phyloP scores from a whole-genome alignment of 2,113 vertebrate species.

The Onychostoma macrolepis region DNA sequence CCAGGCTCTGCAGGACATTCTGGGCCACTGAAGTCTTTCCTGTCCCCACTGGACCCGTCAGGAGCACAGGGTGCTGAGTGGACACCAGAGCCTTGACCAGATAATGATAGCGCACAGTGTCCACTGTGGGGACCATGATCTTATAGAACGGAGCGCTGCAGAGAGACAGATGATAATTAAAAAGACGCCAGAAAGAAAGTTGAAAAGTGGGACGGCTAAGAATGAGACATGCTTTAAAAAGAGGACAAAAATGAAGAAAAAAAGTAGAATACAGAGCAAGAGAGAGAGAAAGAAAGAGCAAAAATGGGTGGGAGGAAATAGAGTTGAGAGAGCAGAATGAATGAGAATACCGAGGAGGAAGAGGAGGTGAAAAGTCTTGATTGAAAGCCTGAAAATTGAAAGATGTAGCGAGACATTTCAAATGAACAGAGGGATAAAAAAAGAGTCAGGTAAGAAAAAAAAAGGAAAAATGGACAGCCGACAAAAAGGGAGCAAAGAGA shows the following conservation, averaged over 20 bases:
- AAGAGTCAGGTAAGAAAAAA: conserved; percentile 19
- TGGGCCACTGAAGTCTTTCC: conserved; percentile 89
- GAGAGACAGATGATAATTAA: conserved; percentile 17
- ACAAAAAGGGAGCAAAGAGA: conserved; percentile 43
- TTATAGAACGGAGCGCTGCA: conserved; percentile 85
- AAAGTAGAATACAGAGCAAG: not conserved
- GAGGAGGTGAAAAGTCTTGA: conserved; percentile 43
- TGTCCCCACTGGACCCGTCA: conserved; percentile 85
- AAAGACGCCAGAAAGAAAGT: conserved; percentile 1
- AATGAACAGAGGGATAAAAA: conserved; percentile 37
- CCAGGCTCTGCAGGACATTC: conserved; percentile 79
- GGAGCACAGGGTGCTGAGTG: conserved; percentile 79
- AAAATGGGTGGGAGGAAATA: conserved; percentile 12
- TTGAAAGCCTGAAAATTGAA: conserved; percentile 48
- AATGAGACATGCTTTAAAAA: not conserved
- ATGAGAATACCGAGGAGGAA: not conserved
- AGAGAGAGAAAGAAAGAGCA: conserved; percentile 2
- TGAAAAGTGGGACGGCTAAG: conserved; percentile 16
- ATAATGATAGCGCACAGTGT: conserved; percentile 86
- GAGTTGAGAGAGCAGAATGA: conserved; percentile 33
- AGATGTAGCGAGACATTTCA: conserved; percentile 48
- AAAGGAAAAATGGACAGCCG: conserved; percentile 34
- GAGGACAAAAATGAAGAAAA: not conserved
- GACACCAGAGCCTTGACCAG: conserved; percentile 81
- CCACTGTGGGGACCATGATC: conserved; percentile 88